Base-by-base conservation (phyloP, 2,797 vertebrate genomes). In the Lates japonicus region DNA sequence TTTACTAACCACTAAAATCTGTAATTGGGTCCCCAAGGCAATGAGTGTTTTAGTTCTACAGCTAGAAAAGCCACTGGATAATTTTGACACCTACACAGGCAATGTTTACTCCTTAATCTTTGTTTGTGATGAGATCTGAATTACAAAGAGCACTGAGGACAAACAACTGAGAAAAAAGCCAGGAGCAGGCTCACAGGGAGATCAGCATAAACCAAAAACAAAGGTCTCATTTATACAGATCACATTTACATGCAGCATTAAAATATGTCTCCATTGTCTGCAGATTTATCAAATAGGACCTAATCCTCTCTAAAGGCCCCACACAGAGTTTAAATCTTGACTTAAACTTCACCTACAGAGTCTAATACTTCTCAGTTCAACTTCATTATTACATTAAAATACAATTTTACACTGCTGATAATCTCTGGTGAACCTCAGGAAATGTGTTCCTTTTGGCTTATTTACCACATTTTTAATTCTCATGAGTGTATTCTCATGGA, bases 21-120 rank as follows among this genome's bases (percentile, higher is more conserved):
- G 17, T 86, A 84, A 81, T 79, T 74, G 68, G 79, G 25, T 84
- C 73, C 42, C 72, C 17, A 44, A 70, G 48, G 76, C 17, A 55
- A 68, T 11, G 29, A 67, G 33, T 48, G 37, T 63, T 70, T 35
- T 20, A 68, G 39, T 55, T 41, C 35, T 33, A 57, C 35, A 57
- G 62, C 67, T 57, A 8, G 22, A 22, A 37, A 55, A 55, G 19
- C 58, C 44, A 42, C 14, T 25, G n/a, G 57, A 61, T 25, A 5
- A 52, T 39, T 37, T 35, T 61, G 20, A 65, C 58, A 76, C 44
- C 35, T 41, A 46, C 41, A 60, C 42, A 13, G 7, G 41, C 10
- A n/a, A 14, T 59, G 20, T 82, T 74, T 59, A 31, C 33, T 55
- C 48, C 44, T 60, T 20, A 64, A 68, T 61, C 39, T 51, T 31